These are phyloP conservation scores for Apostichopus japonicus DNA, from an alignment of 35 echinoderm and acorn worm genomes.

Conservation along the genomic window DNA sequence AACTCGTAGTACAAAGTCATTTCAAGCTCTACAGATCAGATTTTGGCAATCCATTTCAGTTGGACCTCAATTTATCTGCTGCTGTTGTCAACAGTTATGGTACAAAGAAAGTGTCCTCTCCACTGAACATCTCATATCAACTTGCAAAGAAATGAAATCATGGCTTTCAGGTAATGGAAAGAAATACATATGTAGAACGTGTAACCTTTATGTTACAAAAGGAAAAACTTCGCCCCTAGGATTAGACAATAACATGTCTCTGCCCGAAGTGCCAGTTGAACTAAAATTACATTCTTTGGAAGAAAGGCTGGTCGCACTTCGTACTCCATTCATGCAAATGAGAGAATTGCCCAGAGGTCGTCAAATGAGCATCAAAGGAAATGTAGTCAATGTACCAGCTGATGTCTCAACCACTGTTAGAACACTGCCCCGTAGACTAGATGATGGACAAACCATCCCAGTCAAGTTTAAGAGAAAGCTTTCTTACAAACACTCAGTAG, in stretches of 20 bases:
- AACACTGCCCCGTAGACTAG: slow-evolving; percentile 34
- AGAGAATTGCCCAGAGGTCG: slow-evolving; percentile 61
- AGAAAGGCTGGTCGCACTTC: slow-evolving; percentile 52
- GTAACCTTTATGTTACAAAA: background rate
- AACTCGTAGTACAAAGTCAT: background rate
- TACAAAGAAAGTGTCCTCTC: slow-evolving; percentile 47
- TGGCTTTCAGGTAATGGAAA: background rate
- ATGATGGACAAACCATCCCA: slow-evolving; percentile 43
- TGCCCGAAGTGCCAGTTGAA: slow-evolving; percentile 17
- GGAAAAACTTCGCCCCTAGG: background rate
- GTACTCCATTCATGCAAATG: slow-evolving; percentile 67
- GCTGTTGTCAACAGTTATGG: slow-evolving; percentile 56
- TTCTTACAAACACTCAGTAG: slow-evolving; percentile 10
- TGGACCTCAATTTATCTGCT: slow-evolving; percentile 47
- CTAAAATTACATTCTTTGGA: slow-evolving; percentile 38
- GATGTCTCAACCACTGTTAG: slow-evolving; percentile 52
- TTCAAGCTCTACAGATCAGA: background rate
- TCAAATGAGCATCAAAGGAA: slow-evolving; percentile 53
- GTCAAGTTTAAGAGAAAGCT: slow-evolving; percentile 59
- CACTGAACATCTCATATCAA: background rate
- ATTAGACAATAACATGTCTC: slow-evolving; percentile 28
- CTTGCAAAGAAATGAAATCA: too few relatives aligned
- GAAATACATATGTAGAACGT: slow-evolving; percentile 33
- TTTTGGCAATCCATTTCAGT: slow-evolving; percentile 36
- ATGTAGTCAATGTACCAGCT: slow-evolving; percentile 57